These are phyloP conservation scores for Epizoanthus rinbou DNA, from an alignment of 92 coral and sea anemone genomes.

Conservation along the genomic window DNA sequence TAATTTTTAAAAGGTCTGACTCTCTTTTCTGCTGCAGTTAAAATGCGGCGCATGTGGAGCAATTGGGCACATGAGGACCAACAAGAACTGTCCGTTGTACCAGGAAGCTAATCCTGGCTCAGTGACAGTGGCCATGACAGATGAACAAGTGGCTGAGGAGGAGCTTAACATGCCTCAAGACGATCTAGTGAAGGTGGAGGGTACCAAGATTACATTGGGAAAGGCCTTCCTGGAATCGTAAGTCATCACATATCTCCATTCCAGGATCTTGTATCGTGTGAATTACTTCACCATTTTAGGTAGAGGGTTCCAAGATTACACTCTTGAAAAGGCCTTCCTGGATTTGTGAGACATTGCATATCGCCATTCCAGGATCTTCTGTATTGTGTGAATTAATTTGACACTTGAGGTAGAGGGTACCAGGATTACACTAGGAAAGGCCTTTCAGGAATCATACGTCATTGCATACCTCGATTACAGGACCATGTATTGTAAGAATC, in stretches of 20 bases:
- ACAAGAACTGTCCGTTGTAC: slow-evolving; percentile 97
- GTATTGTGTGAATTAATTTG: too few species aligned
- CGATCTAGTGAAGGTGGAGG: slow-evolving; percentile 97
- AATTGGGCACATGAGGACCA: slow-evolving; percentile 99
- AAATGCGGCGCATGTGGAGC: slow-evolving; percentile 99
- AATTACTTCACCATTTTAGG: slow-evolving; percentile 43
- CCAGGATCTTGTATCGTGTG: too few species aligned
- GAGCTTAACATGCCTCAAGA: slow-evolving; percentile 99
- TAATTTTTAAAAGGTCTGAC: not conserved
- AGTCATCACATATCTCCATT: slow-evolving; percentile 41
- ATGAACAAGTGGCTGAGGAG: slow-evolving; percentile 97
- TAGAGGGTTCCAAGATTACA: slow-evolving; percentile 97
- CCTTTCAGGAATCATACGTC: slow-evolving; percentile 93
- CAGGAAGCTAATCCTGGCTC: slow-evolving; percentile 90
- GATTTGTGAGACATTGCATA: slow-evolving; percentile 75
- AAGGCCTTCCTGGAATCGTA: slow-evolving; percentile 96
- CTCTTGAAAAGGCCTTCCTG: slow-evolving; percentile 90
- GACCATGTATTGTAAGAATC: too few species aligned
- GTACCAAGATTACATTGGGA: slow-evolving; percentile 98
- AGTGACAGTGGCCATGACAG: slow-evolving; percentile 96
- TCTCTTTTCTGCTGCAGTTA: slow-evolving; percentile 55
- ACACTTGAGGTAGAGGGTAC: slow-evolving; percentile 88
- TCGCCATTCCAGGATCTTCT: too few species aligned
- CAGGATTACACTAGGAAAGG: slow-evolving; percentile 96
- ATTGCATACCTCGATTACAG: not conserved